Evolutionary conservation across 2,113 vertebrate genomes (phyloP).

Genomic region (Rissa tridactyla): DNA sequence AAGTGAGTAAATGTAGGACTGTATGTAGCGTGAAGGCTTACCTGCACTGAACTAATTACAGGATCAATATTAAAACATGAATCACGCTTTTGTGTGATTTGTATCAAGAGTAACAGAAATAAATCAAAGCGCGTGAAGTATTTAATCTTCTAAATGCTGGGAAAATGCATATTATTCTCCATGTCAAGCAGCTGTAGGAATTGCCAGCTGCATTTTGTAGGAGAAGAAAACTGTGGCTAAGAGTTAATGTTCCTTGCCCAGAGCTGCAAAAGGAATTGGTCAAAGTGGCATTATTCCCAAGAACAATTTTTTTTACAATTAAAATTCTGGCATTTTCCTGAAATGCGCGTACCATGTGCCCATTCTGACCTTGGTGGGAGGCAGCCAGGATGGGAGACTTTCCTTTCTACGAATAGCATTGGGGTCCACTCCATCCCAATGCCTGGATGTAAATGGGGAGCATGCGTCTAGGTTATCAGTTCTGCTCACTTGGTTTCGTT

Average conservation of each 20-base stretch:
- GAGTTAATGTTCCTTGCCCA: neutral
- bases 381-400: neutral
- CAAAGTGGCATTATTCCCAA: neutral
- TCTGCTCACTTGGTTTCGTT: neutral
- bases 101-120: conserved; percentile 19
- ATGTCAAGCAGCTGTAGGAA: neutral
- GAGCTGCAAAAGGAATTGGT: neutral
- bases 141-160: conserved; percentile 14
- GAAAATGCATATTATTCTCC: neutral
- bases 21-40: neutral
- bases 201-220: neutral
- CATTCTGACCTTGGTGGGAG: neutral
- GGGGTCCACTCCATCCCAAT: neutral
- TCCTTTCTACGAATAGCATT: neutral
- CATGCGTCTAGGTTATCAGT: neutral
- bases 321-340: neutral
- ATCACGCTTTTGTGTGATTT: neutral
- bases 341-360: neutral
- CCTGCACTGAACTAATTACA: conserved; percentile 22
- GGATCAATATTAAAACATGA: conserved; percentile 27
- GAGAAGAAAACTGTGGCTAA: neutral
- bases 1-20: neutral
- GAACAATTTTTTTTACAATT: neutral
- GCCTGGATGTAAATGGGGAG: neutral
- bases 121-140: neutral